Evolutionary conservation across 1,140 invertebrate species (phyloP).

Genomic region (Centruroides sculpturatus): DNA sequence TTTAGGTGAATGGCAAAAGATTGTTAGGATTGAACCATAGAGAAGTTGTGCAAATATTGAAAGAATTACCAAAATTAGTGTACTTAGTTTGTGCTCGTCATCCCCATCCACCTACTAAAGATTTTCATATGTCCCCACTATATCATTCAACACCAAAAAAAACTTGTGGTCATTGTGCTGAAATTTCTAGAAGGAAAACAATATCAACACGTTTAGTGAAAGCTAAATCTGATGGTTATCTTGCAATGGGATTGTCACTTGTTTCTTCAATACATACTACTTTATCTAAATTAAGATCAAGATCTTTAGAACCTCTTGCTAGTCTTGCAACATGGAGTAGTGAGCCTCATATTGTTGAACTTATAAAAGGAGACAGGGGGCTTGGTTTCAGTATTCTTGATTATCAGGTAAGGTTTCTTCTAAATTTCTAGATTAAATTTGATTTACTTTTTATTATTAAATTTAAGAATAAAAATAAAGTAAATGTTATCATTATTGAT

Average conservation of each 20-base stretch:
- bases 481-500: too few relatives aligned
- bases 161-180: background rate
- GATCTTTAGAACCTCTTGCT: constrained; percentile 89
- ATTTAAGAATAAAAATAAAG: too few relatives aligned
- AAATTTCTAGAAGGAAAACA: background rate
- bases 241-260: constrained; percentile 25
- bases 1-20: constrained; percentile 82
- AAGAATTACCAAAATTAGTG: constrained; percentile 83
- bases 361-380: constrained; percentile 90
- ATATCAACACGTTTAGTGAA: constrained; percentile 82
- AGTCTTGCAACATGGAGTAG: constrained; percentile 97
- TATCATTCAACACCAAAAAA: background rate
- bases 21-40: constrained; percentile 91
- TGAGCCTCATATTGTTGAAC: constrained; percentile 88
- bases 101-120: constrained; percentile 27
- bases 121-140: too few relatives aligned
- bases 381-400: constrained; percentile 98
- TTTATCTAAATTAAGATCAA: constrained; percentile 65
- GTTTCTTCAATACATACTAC: constrained; percentile 25
- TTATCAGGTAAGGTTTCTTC: constrained; percentile 56
- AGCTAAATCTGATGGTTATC: constrained; percentile 87
- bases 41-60: constrained; percentile 87
- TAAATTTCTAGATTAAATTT: too few relatives aligned
- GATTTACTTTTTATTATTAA: too few relatives aligned
- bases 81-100: constrained; percentile 77